A percentile compares a stretch with the other conserved stretches of the same genome.
Conservation (phyloP, 2,888 invertebrate species). For the Heterodera filipjevi region DNA sequence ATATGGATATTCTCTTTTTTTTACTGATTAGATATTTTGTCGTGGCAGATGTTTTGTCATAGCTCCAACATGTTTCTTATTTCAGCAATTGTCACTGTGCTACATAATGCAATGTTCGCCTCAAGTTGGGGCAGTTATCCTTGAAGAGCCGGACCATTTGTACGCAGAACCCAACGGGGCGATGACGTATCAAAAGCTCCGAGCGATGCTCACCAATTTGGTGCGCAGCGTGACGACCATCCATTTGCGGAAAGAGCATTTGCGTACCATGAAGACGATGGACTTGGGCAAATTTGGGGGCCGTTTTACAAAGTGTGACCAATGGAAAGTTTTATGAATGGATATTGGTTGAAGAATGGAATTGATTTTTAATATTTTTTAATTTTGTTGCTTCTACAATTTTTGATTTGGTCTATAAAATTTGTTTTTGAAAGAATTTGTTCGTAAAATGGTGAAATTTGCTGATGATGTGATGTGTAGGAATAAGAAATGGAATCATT, state of each 20-base stretch:
- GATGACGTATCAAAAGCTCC: neutral
- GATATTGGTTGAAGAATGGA: too few species aligned
- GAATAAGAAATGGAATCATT: too few species aligned
- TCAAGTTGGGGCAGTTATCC: neutral
- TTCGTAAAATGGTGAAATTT: too few species aligned
- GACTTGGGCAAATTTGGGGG: neutral
- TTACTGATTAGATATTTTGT: too few species aligned
- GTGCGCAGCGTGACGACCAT: neutral
- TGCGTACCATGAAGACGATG: neutral
- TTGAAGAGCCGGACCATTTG: neutral
- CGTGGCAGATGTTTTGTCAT: too few species aligned
- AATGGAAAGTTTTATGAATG: neutral
- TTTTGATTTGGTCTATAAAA: too few species aligned
- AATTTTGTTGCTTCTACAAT: too few species aligned
- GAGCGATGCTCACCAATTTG: neutral
- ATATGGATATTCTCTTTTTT: too few species aligned
- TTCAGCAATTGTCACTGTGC: neutral
- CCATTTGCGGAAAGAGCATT: neutral
- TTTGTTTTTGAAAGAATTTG: too few species aligned
- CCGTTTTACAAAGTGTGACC: neutral
- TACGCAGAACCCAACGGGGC: neutral
- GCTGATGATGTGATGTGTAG: too few species aligned
- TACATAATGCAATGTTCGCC: neutral
- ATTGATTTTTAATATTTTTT: too few species aligned
- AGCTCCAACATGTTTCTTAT: too few species aligned